Evolutionary conservation across 2,113 vertebrate genomes (phyloP).

Genomic region (Istiophorus platypterus): DNA sequence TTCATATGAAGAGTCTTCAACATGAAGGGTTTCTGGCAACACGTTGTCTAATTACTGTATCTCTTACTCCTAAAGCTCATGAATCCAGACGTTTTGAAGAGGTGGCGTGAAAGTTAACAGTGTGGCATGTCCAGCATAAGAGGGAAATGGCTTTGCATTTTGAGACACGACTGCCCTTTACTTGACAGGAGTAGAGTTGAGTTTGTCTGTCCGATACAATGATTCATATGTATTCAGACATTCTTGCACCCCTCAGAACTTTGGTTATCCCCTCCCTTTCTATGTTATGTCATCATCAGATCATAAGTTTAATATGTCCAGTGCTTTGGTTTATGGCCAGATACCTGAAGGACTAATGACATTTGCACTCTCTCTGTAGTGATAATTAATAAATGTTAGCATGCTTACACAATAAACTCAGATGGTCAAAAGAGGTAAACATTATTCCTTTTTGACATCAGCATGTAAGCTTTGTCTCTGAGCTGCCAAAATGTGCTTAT

Average conservation of each 20-base stretch:
- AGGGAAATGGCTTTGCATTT: not conserved
- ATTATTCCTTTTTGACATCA: not conserved
- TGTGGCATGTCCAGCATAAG: not conserved
- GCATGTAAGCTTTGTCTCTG: not conserved
- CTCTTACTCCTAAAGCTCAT: not conserved
- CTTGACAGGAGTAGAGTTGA: not conserved
- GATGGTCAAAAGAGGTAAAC: too few species aligned
- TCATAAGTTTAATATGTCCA: not conserved
- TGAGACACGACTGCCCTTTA: not conserved
- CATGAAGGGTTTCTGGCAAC: slow-evolving; percentile 4
- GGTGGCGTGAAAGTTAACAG: not conserved
- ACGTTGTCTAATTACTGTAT: not conserved
- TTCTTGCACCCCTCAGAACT: too few species aligned
- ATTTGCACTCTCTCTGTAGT: too few species aligned
- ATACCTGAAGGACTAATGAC: too few species aligned
- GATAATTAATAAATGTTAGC: too few species aligned
- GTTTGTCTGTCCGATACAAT: not conserved
- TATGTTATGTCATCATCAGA: not conserved
- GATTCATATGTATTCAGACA: not conserved
- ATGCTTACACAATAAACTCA: too few species aligned
- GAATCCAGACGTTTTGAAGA: not conserved
- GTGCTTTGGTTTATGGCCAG: not conserved
- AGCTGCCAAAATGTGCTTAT: not conserved
- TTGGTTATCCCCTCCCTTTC: not conserved
- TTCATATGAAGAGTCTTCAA: slow-evolving; percentile 10